Percentiles rank a stretch among this genome's conserved stretches.
These are phyloP conservation scores for Himalopsyche tibetana DNA, from an alignment of 2,888 invertebrate genomes.

Conservation along the genomic window DNA sequence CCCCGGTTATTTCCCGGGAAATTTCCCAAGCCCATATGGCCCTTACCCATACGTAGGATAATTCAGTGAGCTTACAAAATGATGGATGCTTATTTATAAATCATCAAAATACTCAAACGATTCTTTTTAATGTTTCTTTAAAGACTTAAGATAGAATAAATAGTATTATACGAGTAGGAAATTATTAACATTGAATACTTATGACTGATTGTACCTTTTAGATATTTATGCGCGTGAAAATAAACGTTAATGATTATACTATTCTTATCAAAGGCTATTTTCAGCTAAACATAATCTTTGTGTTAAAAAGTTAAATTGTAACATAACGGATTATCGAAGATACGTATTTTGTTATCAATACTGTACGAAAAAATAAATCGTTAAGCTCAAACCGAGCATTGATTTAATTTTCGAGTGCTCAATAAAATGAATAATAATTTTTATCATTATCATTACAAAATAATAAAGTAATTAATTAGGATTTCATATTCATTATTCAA, in stretches of 20 bases:
- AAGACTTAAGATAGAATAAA: slow-evolving; percentile 37
- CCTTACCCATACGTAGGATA: slow-evolving; percentile 87
- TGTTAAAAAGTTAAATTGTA: no score
- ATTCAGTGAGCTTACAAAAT: slow-evolving; percentile 67
- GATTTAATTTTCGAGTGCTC: no score
- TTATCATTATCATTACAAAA: no score
- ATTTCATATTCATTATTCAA: no score
- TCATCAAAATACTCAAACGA: slow-evolving; percentile 36
- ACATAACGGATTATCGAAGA: no score
- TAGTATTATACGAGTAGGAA: slow-evolving; percentile 42
- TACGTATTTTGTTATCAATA: no score
- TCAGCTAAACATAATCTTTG: background rate
- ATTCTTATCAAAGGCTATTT: background rate
- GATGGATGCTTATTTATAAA: slow-evolving; percentile 19
- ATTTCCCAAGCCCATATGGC: slow-evolving; percentile 85
- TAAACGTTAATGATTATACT: background rate
- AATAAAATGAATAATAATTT: no score
- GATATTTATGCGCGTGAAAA: slow-evolving; percentile 21
- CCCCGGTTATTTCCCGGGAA: slow-evolving; percentile 89
- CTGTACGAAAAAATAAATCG: no score
- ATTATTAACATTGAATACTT: slow-evolving; percentile 41
- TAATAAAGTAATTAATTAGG: no score
- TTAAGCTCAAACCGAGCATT: no score
- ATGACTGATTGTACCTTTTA: slow-evolving; percentile 40
- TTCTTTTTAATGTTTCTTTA: slow-evolving; percentile 28